Base-by-base conservation (phyloP, 2,888 invertebrate genomes). In the Lasioglossum malachurum region DNA sequence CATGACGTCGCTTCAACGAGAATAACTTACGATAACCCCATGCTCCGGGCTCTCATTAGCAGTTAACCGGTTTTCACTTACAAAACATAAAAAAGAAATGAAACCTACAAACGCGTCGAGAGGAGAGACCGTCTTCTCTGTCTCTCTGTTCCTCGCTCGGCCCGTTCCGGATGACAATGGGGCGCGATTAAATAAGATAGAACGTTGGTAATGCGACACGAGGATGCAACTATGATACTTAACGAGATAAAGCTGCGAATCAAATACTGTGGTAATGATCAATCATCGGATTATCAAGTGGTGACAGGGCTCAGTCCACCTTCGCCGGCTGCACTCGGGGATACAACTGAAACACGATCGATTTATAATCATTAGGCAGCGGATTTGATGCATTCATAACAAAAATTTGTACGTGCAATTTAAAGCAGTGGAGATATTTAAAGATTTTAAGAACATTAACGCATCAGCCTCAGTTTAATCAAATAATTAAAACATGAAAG, bases 271-370 rank as follows among this genome's bases (percentile, higher is more conserved):
- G 93, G 91, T 94, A 94, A 94, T 94, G 92, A 94, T 93, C 92
- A 92, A 93, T 93, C 90, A 93, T 93, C 93, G 90, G 88, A 92
- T 91, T 73, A 91, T 92, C 88, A 90, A 84, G 88, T 91, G 91
- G 90, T 81, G 75, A 84, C 83, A 83, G 83, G 75, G 72, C 91
- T 95, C 93, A 95, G 90, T 95, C 95, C 92, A 92, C 89, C 92
- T 95, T 95, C 82, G 93, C 93, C 84, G 95, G 95, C 91, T 95
- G 95, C 86, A 96, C 96, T 94, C 96, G 94, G 69, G 96, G 96
- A 92, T 96, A 96, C 86, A 96, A 94, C 96, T 96, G 94, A 78
- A 91, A 89, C 67, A 67, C 19, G 35, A 67, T 67, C 35, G 19
- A 67, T 67, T 19, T 67, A 67, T 53, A 53, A 67, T 35, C 67